Evolutionary conservation across 37 sponge, comb jelly and placozoan genomes (phyloP), one percentile per base, ranked within the genome.

Genomic region (Haliclona indistincta): DNA sequence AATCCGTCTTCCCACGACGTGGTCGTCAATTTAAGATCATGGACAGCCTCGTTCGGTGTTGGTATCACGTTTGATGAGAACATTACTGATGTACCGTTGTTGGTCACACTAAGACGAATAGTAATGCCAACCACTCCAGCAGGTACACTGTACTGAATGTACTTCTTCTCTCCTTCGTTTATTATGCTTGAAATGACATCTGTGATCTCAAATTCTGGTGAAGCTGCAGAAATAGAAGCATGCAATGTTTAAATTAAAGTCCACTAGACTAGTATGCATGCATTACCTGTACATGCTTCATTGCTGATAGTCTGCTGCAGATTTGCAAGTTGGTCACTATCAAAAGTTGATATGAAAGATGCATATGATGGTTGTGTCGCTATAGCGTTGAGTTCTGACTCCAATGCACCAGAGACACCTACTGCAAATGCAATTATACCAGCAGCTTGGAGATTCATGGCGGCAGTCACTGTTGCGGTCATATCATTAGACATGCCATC

Each of bases 31-130:
- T 67, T 38, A 30, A 64, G 37, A 42, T 74, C 75, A 40, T 82
- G 67, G 15, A 82, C 38, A 19, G 83, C 83, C 29, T 74, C 54
- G 43, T 74, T 82, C 22, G 83, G 83, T 41, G 74, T 82, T 39
- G 45, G 52, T 3, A 82, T 53, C 42, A 51, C 55, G 26, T 28
- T 56, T 5, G 83, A 82, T 30, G 68, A 74, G 39, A 64, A 82
- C 40, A 82, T 37, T 15, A 32, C 42, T 2, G 41, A 42, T 6
- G 75, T 49, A 11, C 83, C 83, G 30, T 37, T n/a, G 29, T 51
- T 30, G 53, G 72, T 64, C 41, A 54, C 45, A 6, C 51, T 28
- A 1, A 82, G 43, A 34, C 34, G 42, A 7, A 82, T 30, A 74
- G 83, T 82, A 54, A 82, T 56, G 38, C 83, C 83, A 13, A 56